phyloP scores from a whole-genome alignment of 2,113 vertebrate species.

The Poeciliopsis prolifica region DNA sequence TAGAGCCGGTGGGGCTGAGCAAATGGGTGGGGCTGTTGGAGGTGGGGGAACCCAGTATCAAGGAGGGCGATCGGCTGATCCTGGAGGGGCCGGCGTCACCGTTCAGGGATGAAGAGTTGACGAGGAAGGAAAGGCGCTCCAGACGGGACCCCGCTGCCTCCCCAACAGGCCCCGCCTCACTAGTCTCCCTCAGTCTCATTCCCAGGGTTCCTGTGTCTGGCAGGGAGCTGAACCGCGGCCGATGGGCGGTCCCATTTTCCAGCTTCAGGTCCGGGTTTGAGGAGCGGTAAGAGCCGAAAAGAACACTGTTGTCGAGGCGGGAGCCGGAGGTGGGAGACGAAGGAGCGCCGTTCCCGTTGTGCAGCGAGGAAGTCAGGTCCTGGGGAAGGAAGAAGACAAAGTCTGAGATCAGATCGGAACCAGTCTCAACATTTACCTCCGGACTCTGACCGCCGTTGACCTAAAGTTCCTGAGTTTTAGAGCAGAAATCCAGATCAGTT shows the following conservation, averaged over 20 bases:
- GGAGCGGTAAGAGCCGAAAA: slow-evolving; percentile 78
- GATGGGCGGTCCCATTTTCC: slow-evolving; percentile 49
- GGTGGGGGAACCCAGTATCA: slow-evolving; percentile 16
- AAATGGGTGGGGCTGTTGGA: slow-evolving; percentile 43
- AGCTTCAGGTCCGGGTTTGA: slow-evolving; percentile 19
- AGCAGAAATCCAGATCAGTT: too few relatives aligned
- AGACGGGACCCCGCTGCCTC: slow-evolving; percentile 15
- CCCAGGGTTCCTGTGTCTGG: slow-evolving; percentile 41
- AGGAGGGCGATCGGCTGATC: slow-evolving; percentile 38
- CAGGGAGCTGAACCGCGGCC: slow-evolving; percentile 54
- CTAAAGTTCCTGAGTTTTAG: too few relatives aligned
- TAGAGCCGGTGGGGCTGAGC: slow-evolving; percentile 46
- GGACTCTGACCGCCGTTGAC: too few relatives aligned
- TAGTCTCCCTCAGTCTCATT: background rate
- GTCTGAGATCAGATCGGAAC: too few relatives aligned
- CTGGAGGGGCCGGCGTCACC: slow-evolving; percentile 32
- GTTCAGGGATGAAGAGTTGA: slow-evolving; percentile 41
- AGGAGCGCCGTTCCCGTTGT: slow-evolving; percentile 63
- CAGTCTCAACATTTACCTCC: too few relatives aligned
- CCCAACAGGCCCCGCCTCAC: background rate
- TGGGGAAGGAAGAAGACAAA: slow-evolving; percentile 33
- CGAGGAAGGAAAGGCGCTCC: slow-evolving; percentile 71
- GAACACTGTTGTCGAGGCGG: slow-evolving; percentile 86
- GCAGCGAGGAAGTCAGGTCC: slow-evolving; percentile 53
- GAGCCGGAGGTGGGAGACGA: slow-evolving; percentile 56